Conservation (phyloP, 2,797 vertebrate genomes). For the Hydrolagus colliei region DNA sequence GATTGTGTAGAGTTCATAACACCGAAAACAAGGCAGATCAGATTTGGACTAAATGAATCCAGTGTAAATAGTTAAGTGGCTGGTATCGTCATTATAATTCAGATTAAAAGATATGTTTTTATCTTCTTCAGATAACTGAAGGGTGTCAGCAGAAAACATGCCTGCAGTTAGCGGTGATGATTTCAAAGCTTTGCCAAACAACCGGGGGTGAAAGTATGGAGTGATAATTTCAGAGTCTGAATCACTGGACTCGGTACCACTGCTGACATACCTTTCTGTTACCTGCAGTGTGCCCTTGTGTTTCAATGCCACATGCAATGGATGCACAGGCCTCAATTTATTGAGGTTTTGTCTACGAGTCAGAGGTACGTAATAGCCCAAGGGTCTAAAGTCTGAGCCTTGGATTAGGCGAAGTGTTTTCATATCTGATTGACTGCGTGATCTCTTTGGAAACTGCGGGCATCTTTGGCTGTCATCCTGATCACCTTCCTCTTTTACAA, state of each 20-base stretch:
- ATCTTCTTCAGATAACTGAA: conserved; percentile 80
- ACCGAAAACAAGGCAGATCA: conserved; percentile 27
- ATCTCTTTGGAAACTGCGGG: conserved; percentile 62
- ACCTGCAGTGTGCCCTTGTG: conserved; percentile 47
- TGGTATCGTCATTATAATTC: conserved; percentile 34
- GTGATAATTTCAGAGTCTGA: conserved; percentile 78
- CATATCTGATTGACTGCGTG: conserved; percentile 78
- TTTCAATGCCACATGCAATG: conserved; percentile 53
- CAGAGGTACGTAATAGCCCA: conserved; percentile 76
- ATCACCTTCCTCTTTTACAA: conserved; percentile 42
- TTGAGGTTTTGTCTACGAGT: conserved; percentile 49
- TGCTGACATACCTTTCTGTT: conserved; percentile 50
- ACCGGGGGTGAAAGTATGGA: conserved; percentile 61
- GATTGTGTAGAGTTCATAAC: neutral
- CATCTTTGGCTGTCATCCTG: conserved; percentile 55
- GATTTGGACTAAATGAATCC: conserved; percentile 50
- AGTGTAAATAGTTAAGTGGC: conserved; percentile 37
- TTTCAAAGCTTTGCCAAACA: conserved; percentile 56
- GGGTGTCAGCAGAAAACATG: conserved; percentile 81
- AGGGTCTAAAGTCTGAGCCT: conserved; percentile 74
- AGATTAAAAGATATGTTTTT: conserved; percentile 50
- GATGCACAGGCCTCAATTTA: conserved; percentile 36
- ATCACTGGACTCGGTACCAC: conserved; percentile 75
- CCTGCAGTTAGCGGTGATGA: conserved; percentile 63
- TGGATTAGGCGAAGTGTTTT: conserved; percentile 66